Conservation (phyloP, 2,797 vertebrate species). For the Periophthalmus magnuspinnatus region DNA sequence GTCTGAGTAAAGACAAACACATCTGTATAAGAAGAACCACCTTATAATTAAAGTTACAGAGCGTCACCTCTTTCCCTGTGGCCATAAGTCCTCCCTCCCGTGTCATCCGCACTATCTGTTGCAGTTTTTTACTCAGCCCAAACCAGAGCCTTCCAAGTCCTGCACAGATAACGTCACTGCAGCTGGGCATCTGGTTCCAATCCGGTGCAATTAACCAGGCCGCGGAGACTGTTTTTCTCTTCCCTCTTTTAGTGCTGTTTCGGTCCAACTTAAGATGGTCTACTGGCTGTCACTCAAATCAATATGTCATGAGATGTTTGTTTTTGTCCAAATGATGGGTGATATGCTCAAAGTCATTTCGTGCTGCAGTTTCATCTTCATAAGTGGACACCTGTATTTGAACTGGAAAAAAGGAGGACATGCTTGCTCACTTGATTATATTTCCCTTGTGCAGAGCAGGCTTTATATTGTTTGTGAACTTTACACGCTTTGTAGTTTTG, state of each 20-base stretch:
- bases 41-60: neutral
- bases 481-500: too few species aligned
- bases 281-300: conserved; percentile 43
- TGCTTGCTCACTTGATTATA: too few species aligned
- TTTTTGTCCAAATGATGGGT: conserved; percentile 12
- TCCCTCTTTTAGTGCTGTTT: conserved; percentile 30
- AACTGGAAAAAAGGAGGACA: neutral
- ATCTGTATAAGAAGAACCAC: too few species aligned
- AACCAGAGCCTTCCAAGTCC: conserved; percentile 75
- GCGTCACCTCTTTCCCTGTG: conserved; percentile 18
- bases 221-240: conserved; percentile 70
- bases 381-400: neutral
- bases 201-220: conserved; percentile 76
- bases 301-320: conserved; percentile 44
- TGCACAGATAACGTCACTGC: conserved; percentile 76
- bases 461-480: too few species aligned
- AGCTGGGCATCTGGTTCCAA: conserved; percentile 80
- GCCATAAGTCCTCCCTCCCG: conserved; percentile 30
- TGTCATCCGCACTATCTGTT: conserved; percentile 57
- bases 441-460: too few species aligned
- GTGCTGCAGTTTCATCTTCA: conserved; percentile 2
- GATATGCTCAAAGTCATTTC: neutral
- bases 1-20: too few species aligned
- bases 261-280: conserved; percentile 17
- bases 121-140: conserved; percentile 50